Percentiles rank a stretch among this genome's conserved stretches.
phyloP scores from a whole-genome alignment of 1,140 invertebrate genomes.

The Drosophila mojavensis region DNA sequence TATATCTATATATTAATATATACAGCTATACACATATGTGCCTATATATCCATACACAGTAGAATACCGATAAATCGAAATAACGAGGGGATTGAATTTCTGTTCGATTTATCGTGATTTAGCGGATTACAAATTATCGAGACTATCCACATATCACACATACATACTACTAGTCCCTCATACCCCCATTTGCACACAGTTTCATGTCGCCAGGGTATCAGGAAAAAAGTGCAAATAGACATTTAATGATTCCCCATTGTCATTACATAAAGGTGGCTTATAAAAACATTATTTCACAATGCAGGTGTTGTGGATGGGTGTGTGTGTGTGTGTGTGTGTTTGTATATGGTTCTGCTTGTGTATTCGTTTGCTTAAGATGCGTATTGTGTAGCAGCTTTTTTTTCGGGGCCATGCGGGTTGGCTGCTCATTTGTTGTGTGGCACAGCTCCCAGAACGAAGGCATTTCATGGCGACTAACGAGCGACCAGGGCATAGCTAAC shows the following conservation, averaged over 20 bases:
- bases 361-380: slow-evolving; percentile 20
- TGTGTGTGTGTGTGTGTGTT: slow-evolving; percentile 1
- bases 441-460: slow-evolving; percentile 51
- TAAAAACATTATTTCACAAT: slow-evolving; percentile 80
- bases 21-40: too few relatives aligned
- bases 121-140: too few relatives aligned
- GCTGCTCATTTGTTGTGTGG: slow-evolving; percentile 62
- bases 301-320: slow-evolving; percentile 18
- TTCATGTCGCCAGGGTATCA: slow-evolving; percentile 12
- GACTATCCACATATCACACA: too few relatives aligned
- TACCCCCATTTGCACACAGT: too few relatives aligned
- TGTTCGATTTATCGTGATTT: too few relatives aligned
- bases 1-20: not conserved
- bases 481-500: slow-evolving; percentile 62
- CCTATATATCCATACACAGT: too few relatives aligned
- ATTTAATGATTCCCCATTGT: slow-evolving; percentile 82
- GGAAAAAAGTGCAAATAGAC: slow-evolving; percentile 66
- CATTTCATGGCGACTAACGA: slow-evolving; percentile 76
- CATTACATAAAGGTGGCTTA: slow-evolving; percentile 81
- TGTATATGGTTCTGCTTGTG: not conserved
- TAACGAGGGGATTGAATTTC: too few relatives aligned
- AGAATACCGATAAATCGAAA: too few relatives aligned
- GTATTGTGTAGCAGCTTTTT: slow-evolving; percentile 27
- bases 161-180: too few relatives aligned
- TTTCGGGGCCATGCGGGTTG: slow-evolving; percentile 49